Conservation (phyloP, 2,888 invertebrate species). For the Synanthedon formicaeformis region DNA sequence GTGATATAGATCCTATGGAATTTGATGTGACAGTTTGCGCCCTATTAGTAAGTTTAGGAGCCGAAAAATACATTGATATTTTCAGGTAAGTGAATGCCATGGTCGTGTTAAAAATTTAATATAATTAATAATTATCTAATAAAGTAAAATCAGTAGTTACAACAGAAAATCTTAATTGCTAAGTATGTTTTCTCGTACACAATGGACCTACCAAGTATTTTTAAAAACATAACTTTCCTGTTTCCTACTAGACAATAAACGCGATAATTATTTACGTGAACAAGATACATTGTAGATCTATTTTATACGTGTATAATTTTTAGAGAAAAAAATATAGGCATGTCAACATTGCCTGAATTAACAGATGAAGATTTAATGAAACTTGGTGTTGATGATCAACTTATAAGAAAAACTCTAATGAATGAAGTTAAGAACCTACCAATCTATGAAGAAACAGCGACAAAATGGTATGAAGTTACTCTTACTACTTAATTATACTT, state of each 20-base stretch:
- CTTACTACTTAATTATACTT: no score
- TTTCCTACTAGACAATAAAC: no score
- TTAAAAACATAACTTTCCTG: no score
- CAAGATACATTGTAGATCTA: background rate
- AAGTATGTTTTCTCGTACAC: no score
- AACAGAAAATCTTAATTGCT: no score
- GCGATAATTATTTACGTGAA: background rate
- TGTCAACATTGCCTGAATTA: slow-evolving; percentile 48
- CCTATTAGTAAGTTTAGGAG: slow-evolving; percentile 44
- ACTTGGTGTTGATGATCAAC: slow-evolving; percentile 45
- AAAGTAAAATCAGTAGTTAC: no score
- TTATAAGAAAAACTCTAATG: slow-evolving; percentile 39
- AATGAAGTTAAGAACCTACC: slow-evolving; percentile 50
- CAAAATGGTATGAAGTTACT: slow-evolving; percentile 10
- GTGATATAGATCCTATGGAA: slow-evolving; percentile 41
- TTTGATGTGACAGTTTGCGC: slow-evolving; percentile 52
- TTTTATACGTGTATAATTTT: slow-evolving; percentile 5
- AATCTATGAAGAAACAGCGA: slow-evolving; percentile 33
- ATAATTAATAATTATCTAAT: no score
- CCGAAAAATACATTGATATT: slow-evolving; percentile 52
- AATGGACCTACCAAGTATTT: no score
- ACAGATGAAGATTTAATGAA: slow-evolving; percentile 51
- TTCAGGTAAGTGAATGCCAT: slow-evolving; percentile 36
- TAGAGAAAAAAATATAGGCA: slow-evolving; percentile 55
- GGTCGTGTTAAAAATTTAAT: no score